These are phyloP conservation scores for Thereva unica DNA, from an alignment of 2,888 invertebrate genomes.

Conservation along the genomic window DNA sequence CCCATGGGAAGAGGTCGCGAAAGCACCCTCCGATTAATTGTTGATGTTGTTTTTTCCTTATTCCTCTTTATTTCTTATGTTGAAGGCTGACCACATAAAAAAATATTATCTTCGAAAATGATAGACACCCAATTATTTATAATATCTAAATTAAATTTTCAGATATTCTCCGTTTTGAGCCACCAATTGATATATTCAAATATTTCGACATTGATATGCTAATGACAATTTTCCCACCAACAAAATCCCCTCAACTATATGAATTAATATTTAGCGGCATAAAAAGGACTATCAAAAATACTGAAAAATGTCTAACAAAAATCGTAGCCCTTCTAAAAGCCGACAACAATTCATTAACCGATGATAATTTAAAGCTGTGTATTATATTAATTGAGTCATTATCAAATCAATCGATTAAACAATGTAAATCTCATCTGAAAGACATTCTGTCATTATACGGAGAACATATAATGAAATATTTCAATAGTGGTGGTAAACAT, in stretches of 20 bases:
- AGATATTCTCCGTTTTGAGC: constrained; percentile 54
- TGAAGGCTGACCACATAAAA: too few species aligned
- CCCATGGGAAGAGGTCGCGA: too few species aligned
- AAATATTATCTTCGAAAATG: too few species aligned
- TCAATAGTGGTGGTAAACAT: constrained; percentile 40
- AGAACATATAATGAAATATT: constrained; percentile 43
- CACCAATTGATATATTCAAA: constrained; percentile 49
- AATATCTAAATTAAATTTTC: not conserved
- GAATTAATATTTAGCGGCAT: constrained; percentile 48
- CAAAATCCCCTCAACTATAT: constrained; percentile 48
- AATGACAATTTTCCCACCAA: constrained; percentile 47
- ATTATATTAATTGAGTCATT: constrained; percentile 50
- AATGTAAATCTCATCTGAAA: constrained; percentile 45
- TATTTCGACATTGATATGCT: constrained; percentile 48
- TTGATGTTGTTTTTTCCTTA: too few species aligned
- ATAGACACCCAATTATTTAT: too few species aligned
- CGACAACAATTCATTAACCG: constrained; percentile 40
- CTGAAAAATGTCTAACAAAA: constrained; percentile 47
- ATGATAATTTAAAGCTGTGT: constrained; percentile 47
- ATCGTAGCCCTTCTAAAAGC: constrained; percentile 44
- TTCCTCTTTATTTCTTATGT: too few species aligned
- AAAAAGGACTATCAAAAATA: constrained; percentile 46
- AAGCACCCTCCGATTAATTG: too few species aligned
- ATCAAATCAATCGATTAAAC: constrained; percentile 44
- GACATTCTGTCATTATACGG: constrained; percentile 43